Conservation (phyloP, 1,140 invertebrate genomes). For the Macrocentrus cingulum region DNA sequence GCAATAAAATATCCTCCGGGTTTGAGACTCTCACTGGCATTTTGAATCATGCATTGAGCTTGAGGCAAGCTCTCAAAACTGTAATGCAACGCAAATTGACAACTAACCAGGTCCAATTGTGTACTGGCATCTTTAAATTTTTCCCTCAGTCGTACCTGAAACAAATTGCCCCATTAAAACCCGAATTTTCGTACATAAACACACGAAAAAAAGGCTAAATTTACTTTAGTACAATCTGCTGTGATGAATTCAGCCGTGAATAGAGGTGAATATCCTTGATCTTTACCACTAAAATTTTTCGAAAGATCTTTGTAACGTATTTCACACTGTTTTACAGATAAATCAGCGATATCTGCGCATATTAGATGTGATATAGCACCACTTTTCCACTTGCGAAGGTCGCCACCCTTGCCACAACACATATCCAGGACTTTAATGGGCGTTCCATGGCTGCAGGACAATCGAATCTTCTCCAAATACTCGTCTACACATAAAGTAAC, state of each 20-base stretch:
- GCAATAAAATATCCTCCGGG: conserved; percentile 95
- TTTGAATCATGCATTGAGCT: conserved; percentile 89
- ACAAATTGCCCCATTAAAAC: conserved; percentile 38
- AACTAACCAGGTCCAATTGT: conserved; percentile 88
- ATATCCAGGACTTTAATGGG: conserved; percentile 70
- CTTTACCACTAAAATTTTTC: conserved; percentile 39
- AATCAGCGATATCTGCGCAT: conserved; percentile 91
- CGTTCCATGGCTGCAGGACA: conserved; percentile 62
- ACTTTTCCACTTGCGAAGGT: too few species aligned
- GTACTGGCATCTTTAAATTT: conserved; percentile 73
- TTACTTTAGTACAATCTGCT: conserved; percentile 86
- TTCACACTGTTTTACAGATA: conserved; percentile 87
- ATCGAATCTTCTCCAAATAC: conserved; percentile 67
- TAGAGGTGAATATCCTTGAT: conserved; percentile 52
- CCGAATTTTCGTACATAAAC: neutral
- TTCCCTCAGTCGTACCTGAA: conserved; percentile 68
- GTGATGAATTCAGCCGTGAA: conserved; percentile 91
- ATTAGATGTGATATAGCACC: conserved; percentile 93
- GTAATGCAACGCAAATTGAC: conserved; percentile 98
- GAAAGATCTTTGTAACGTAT: conserved; percentile 65
- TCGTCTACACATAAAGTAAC: conserved; percentile 56
- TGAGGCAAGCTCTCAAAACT: conserved; percentile 92
- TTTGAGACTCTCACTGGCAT: conserved; percentile 85
- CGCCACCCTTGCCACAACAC: too few species aligned
- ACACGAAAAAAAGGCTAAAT: conserved; percentile 6